phyloP scores from a whole-genome alignment of 2,888 invertebrate genomes.

The Zootermopsis nevadensis region DNA sequence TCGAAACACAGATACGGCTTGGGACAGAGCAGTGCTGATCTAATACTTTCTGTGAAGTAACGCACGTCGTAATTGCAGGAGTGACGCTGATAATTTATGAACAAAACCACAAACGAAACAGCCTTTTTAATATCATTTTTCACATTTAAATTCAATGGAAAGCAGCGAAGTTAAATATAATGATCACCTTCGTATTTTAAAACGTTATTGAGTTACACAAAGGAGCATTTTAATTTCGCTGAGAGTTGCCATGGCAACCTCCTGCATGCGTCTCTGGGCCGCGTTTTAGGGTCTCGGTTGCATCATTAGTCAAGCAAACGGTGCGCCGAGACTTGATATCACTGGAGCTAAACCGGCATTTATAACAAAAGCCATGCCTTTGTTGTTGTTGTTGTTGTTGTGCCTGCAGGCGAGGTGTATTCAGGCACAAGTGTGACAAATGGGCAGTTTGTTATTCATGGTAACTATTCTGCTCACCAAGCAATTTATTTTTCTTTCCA shows the following conservation, averaged over 20 bases:
- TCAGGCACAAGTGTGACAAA: background rate
- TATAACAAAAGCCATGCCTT: no score
- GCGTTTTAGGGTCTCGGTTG: background rate
- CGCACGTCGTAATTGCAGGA: no score
- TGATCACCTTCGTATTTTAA: background rate
- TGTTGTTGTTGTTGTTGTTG: background rate
- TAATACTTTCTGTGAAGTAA: no score
- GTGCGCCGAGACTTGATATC: background rate
- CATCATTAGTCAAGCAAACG: slow-evolving; percentile 7
- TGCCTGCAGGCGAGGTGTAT: background rate
- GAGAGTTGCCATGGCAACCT: background rate
- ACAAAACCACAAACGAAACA: no score
- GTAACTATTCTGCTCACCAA: background rate
- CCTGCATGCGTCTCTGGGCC: background rate
- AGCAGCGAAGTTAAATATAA: background rate
- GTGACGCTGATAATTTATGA: no score
- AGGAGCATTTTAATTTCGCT: background rate
- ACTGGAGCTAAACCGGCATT: background rate
- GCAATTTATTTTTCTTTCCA: background rate
- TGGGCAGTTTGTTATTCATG: background rate
- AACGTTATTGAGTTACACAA: slow-evolving; percentile 11
- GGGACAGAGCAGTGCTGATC: no score
- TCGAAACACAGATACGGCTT: no score
- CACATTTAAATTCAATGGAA: no score
- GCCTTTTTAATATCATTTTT: no score